phyloP scores from a whole-genome alignment of 2,797 vertebrate species.

The Simalia tracyae region DNA sequence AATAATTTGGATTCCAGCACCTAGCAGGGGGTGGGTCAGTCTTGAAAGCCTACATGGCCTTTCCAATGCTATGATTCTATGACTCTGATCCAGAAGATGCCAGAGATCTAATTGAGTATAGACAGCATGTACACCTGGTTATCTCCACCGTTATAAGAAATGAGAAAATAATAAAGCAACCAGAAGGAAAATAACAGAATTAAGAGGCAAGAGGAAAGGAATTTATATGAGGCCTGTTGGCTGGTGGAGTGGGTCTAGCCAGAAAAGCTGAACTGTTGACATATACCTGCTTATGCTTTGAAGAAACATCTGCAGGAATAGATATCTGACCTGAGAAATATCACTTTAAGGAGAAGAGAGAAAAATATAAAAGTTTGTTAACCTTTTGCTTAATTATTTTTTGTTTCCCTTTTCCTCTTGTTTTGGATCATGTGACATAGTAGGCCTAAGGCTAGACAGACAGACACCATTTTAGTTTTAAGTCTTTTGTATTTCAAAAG shows the following conservation, averaged over 20 bases:
- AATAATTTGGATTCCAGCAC: background rate
- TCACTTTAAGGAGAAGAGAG: background rate
- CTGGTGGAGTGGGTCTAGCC: background rate
- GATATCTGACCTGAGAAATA: background rate
- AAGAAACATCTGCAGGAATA: background rate
- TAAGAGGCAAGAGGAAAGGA: background rate
- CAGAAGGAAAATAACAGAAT: background rate
- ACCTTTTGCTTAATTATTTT: background rate
- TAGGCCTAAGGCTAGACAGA: background rate
- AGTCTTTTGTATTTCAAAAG: too few relatives aligned
- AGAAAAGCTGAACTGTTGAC: background rate
- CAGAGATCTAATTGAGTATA: background rate
- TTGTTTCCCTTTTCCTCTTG: background rate
- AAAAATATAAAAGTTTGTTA: background rate
- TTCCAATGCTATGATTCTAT: background rate
- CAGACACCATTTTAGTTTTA: too few relatives aligned
- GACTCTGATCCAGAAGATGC: background rate
- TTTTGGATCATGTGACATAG: background rate
- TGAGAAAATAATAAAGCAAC: background rate
- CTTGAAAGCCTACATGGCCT: background rate
- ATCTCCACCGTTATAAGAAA: background rate
- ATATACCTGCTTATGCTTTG: background rate
- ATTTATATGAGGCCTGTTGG: background rate
- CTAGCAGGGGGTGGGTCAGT: background rate
- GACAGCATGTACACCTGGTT: background rate